Percentiles rank a stretch among this genome's conserved stretches.
These are phyloP conservation scores for Sitophilus oryzae DNA, from an alignment of 1,140 invertebrate genomes.

Conservation along the genomic window DNA sequence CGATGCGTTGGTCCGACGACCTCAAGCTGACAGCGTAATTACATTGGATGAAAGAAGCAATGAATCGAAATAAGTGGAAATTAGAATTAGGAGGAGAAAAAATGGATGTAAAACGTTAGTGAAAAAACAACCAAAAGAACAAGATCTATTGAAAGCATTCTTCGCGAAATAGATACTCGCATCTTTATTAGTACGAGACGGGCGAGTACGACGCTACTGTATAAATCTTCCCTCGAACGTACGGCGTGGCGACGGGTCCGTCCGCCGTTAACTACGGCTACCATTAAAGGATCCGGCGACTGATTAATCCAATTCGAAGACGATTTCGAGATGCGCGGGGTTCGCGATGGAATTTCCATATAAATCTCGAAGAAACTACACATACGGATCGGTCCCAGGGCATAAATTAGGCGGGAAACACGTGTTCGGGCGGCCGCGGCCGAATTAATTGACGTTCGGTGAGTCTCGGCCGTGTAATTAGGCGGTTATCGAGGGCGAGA, in stretches of 20 bases:
- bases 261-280: neutral
- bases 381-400: constrained; percentile 13
- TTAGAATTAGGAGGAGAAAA: too few species aligned
- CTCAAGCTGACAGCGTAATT: too few species aligned
- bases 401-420: constrained; percentile 23
- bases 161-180: too few species aligned
- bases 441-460: constrained; percentile 31
- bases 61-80: too few species aligned
- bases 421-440: constrained; percentile 21
- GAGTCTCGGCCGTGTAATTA: constrained; percentile 33
- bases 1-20: too few species aligned
- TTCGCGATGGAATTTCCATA: neutral
- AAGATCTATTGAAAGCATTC: too few species aligned
- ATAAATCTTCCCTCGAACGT: neutral
- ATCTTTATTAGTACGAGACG: too few species aligned
- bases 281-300: neutral
- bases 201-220: too few species aligned
- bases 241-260: neutral
- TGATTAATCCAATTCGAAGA: constrained; percentile 1
- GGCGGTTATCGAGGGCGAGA: constrained; percentile 32
- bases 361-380: constrained; percentile 11
- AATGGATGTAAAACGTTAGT: too few species aligned
- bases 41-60: too few species aligned
- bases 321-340: neutral
- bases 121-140: too few species aligned